Base-by-base conservation (phyloP, 1,140 invertebrate species). In the Euura saliciscinereae region DNA sequence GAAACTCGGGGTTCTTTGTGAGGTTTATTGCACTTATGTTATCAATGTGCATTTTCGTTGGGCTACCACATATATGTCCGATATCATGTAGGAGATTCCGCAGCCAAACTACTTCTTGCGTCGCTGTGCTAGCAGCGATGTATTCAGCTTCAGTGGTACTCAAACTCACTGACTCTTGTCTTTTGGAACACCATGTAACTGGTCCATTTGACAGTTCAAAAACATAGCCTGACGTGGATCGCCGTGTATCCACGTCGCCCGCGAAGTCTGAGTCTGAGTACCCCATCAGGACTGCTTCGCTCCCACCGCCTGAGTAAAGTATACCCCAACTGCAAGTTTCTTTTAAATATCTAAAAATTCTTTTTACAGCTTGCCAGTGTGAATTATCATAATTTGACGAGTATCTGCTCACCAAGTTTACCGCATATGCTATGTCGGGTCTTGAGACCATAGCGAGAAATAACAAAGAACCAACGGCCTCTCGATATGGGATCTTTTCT, bases 101-200 rank as follows among this genome's bases (percentile, higher is more conserved):
- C 44, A 83, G 44, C 78, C 79, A 83, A 43, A 82, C 75, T 1
- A 79, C 78, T 74, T 89, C 86, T 75, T 85, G 85, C 2, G 80
- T 72, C 4, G 80, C 83, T 75, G 82, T 78, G 80, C 71, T 72
- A 78, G 78, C 13, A 69, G 77, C 5, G 80, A 83, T 13, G 81
- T 86, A 72, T 77, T 77, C 4, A 7, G 86, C 83, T 74, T 89
- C 87, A 65, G 85, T 88, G 8, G 84, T 84, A 3, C 85, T 86
- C 64, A 87, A 77, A 42, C 87, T 82, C 4, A 88, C 84, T 45
- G 76, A 78, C 45, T 73, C 72, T 75, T 89, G 87, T 71, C 79
- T 79, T 72, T 80, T 79, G n/a, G 78, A 80, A 0, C 65, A 71
- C 86, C 85, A 88, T 2, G 73, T 74, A 71, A 87, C 78, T 6